Base-by-base conservation (phyloP, 2,113 vertebrate genomes). In the Gallinago jamesoni region DNA sequence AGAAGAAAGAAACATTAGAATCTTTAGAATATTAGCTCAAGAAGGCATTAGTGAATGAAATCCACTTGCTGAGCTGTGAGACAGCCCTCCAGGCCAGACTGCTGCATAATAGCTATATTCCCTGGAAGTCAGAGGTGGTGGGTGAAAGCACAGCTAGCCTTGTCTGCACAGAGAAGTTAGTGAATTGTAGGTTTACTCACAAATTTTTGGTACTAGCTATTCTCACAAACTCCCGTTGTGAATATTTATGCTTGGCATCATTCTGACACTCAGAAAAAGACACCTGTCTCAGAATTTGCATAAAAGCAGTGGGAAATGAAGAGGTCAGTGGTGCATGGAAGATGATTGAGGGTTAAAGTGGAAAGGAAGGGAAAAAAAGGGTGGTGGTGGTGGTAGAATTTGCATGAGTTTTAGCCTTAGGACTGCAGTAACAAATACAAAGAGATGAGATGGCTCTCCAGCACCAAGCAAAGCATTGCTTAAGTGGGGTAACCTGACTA, bases 31-130 rank as follows among this genome's bases (percentile, higher is more conserved):
- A 18, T 62, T 62, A 37, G 3, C 18, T 47, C 22, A 50, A 50
- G 37, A 73, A 79, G 15, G 16, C 6, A 9, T 33, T 74, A 37
- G 33, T 27, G 55, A 69, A 16, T 56, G 27, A 35, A 87, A 47
- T 14, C 59, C 28, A 12, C 22, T 55, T 0, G 0, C 22, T 31
- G 48, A 41, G 67, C 35, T 3, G 0, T 47, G 62, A 35, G 24
- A 50, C 47, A 23, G 4, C 8, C 17, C 24, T 84, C 30, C 30
- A 48, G 48, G 33, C 22, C 62, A 62, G 35, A 16, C 41, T 81
- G 37, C 35, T 56, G n/a, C 23, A 8, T 45, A 21, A 66, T 6
- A 41, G 27, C 31, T 74, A 0, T 43, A 9, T 72, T 80, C 18
- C 47, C 27, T 48, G 48, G 41, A 39, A 57, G 55, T 24, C 59